Conservation (phyloP, 2,113 vertebrate species). For the Typhlomys cinereus region DNA sequence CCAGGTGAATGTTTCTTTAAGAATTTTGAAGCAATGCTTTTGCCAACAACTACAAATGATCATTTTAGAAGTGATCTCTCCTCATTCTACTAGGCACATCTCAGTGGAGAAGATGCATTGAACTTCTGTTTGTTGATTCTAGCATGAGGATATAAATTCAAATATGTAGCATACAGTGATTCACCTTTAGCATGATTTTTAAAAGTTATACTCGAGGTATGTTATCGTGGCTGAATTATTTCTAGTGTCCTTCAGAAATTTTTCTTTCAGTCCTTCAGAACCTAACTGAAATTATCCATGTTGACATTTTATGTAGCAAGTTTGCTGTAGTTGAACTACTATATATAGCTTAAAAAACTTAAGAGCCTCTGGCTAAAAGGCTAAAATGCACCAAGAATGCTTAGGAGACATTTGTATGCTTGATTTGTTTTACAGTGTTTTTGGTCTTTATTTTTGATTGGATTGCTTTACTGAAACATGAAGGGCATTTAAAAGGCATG, state of each 20-base stretch:
- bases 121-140: not conserved
- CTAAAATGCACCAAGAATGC: conserved; percentile 79
- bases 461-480: conserved; percentile 96
- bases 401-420: conserved; percentile 90
- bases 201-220: not conserved
- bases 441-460: conserved; percentile 99
- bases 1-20: not conserved
- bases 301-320: conserved; percentile 83
- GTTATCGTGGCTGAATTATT: not conserved
- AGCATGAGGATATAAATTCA: not conserved
- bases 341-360: conserved; percentile 81
- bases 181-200: not conserved
- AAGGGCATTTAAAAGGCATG: conserved; percentile 91
- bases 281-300: conserved; percentile 68
- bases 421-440: conserved; percentile 97
- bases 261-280: not conserved
- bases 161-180: not conserved
- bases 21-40: not conserved
- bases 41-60: not conserved
- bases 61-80: not conserved
- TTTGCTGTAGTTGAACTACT: conserved; percentile 76
- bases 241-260: not conserved
- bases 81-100: not conserved
- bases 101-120: not conserved
- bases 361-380: conserved; percentile 85